Evolutionary conservation across 2,888 invertebrate genomes (phyloP), one percentile per base, ranked within the genome.

Genomic region (Cataglyphis livida): DNA sequence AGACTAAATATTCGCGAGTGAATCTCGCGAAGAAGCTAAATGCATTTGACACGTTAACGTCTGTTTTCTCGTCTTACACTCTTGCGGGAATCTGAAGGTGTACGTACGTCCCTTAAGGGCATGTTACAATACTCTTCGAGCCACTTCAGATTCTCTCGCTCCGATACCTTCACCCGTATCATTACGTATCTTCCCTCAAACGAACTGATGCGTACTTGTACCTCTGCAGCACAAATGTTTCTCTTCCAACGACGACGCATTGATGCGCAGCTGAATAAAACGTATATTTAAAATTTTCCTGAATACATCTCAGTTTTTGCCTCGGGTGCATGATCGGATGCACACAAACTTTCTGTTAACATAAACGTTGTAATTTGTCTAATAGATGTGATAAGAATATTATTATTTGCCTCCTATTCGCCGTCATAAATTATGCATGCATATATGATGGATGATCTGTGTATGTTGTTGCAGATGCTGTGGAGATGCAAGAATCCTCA

Each of bases 51-150:
- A 91, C 91, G 90, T 90, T 89, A 90, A 88, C 65, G 85, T 90
- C 89, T 91, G 92, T 92, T 93, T 93, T 92, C 92, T 89, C 87
- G 89, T 91, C 91, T 91, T 91, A 90, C 88, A 91, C 90, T 90
- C 91, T 91, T 87, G 84, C 88, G 86, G 83, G 85, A 85, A 87
- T 87, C 82, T 78, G 82, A 81, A 89, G 84, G 81, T 84, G 89
- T 90, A 88, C 88, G 88, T 86, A 91, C 90, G 93, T 93, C 93
- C 93, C 93, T 92, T 87, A 90, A 90, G 91, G 93, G 93, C 93
- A 93, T 92, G 92, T 93, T 93, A 90, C 91, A 90, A 84, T 89
- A 90, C 89, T 91, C 85, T 91, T 90, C 89, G 85, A 88, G 81
- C 85, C 81, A 79, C 83, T 85, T 81, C 83, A 87, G 86, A 89